Percentiles rank a stretch among this genome's conserved stretches.
Conservation (phyloP, 2,113 vertebrate species). For the Myotis brandtii region DNA sequence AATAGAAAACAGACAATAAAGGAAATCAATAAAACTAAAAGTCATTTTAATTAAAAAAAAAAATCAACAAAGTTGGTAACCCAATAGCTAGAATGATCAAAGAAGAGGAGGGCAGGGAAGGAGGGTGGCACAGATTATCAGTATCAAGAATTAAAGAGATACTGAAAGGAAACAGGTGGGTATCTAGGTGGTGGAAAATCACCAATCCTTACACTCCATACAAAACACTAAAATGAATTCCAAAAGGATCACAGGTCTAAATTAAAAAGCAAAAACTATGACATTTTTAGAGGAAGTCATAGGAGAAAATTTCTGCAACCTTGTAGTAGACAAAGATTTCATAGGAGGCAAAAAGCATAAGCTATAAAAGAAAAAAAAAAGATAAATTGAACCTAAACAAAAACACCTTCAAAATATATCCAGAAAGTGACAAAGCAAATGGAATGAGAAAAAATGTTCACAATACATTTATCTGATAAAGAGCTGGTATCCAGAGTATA, state of each 20-base stretch:
- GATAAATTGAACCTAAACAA: not conserved
- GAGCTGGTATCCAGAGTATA: not conserved
- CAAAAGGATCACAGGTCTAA: not conserved
- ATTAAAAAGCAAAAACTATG: not conserved
- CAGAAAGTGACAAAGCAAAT: not conserved
- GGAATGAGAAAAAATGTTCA: not conserved
- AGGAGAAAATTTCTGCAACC: not conserved
- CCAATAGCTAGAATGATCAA: not conserved
- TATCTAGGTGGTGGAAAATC: not conserved
- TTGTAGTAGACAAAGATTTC: not conserved
- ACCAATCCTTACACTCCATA: not conserved
- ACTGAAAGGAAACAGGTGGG: not conserved
- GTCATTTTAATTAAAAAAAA: not conserved
- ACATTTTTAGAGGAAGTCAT: not conserved
- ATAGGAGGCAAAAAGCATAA: constrained; percentile 3
- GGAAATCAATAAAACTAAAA: not conserved
- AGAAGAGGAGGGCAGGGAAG: not conserved
- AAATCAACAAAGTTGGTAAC: not conserved
- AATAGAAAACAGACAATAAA: not conserved
- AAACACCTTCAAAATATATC: not conserved
- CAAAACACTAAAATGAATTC: constrained; percentile 20
- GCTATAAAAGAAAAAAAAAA: not conserved
- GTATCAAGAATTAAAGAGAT: not conserved
- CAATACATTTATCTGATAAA: not conserved
- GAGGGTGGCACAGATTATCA: not conserved